Evolutionary conservation across 2,888 invertebrate genomes (phyloP).

Genomic region (Parapristionchus giblindavisi): DNA sequence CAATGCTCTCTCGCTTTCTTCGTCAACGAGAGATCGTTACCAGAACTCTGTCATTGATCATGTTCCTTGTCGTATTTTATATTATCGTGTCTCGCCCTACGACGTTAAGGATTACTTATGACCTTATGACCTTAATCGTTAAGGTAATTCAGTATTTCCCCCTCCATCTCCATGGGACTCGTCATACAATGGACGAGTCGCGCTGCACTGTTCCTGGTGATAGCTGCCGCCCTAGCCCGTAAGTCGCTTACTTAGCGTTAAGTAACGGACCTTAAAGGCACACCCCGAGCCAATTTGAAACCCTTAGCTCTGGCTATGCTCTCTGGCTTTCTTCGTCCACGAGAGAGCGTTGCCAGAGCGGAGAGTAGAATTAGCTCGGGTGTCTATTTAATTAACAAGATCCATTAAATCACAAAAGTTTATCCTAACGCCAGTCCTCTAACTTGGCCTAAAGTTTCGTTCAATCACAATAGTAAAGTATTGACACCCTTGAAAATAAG

Average conservation of each 20-base stretch:
- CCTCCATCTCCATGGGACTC: conserved; percentile 20
- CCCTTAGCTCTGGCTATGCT: too few relatives aligned
- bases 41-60: too few relatives aligned
- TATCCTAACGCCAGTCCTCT: too few relatives aligned
- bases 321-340: too few relatives aligned
- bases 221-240: conserved; percentile 24
- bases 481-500: too few relatives aligned
- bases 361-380: too few relatives aligned
- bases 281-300: not conserved
- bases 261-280: not conserved
- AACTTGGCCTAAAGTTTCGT: too few relatives aligned
- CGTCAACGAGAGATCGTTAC: conserved; percentile 1
- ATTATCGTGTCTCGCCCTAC: not conserved
- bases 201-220: conserved; percentile 6
- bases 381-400: too few relatives aligned
- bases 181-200: conserved; percentile 25
- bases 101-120: not conserved
- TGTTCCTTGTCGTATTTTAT: conserved; percentile 7
- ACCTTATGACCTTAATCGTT: not conserved
- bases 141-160: not conserved
- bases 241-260: conserved; percentile 4
- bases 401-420: too few relatives aligned
- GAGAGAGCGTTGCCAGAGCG: too few relatives aligned
- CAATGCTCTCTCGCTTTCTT: conserved; percentile 33
- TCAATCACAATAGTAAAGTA: too few relatives aligned